phyloP scores from a whole-genome alignment of 1,140 invertebrate species.

The Trissolcus basalis region DNA sequence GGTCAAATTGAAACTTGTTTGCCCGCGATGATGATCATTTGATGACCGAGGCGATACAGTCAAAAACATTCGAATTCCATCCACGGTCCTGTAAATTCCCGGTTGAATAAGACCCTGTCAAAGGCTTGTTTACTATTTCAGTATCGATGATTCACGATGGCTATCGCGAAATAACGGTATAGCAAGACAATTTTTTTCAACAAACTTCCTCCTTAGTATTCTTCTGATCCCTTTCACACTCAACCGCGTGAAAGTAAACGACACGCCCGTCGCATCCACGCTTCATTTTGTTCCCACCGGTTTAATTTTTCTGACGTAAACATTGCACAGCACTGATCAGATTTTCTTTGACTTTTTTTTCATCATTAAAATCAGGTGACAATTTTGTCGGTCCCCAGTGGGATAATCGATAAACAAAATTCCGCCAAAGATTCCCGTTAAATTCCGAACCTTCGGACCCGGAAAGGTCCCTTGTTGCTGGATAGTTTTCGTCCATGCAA shows the following conservation, averaged over 20 bases:
- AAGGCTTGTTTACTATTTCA: slow-evolving; percentile 31
- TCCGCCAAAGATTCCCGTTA: neutral
- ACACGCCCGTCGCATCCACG: slow-evolving; percentile 1
- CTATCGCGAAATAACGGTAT: slow-evolving; percentile 46
- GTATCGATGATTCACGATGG: slow-evolving; percentile 22
- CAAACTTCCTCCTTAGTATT: slow-evolving; percentile 26
- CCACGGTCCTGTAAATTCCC: neutral
- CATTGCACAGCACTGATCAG: too few species aligned
- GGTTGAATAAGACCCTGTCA: neutral
- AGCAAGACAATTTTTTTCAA: slow-evolving; percentile 19
- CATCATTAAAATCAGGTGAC: neutral
- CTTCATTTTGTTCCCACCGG: slow-evolving; percentile 5
- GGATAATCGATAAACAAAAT: neutral
- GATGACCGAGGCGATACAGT: neutral
- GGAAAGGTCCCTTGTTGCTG: neutral
- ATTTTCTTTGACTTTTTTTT: neutral
- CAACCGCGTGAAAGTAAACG: slow-evolving; percentile 38
- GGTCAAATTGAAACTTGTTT: slow-evolving; percentile 19
- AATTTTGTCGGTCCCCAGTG: too few species aligned
- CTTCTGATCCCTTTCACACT: slow-evolving; percentile 30
- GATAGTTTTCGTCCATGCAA: neutral
- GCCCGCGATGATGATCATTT: neutral
- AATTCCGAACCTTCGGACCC: neutral
- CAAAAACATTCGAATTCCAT: slow-evolving; percentile 19
- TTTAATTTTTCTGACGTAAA: too few species aligned